phyloP scores from a whole-genome alignment of 1,140 invertebrate genomes.

The Listronotus bonariensis region DNA sequence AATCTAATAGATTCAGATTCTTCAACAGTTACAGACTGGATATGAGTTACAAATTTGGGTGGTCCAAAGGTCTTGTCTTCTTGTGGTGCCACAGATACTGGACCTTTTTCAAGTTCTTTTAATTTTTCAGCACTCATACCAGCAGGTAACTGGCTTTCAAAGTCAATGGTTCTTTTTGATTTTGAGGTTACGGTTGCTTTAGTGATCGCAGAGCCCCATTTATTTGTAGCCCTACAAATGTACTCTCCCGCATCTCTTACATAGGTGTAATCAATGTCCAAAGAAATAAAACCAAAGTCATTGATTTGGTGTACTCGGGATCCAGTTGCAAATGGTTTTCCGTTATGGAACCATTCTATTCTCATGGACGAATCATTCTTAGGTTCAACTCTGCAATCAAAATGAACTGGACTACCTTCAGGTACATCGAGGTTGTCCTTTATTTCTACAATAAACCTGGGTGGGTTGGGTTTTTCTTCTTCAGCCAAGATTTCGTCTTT shows the following conservation, averaged over 20 bases:
- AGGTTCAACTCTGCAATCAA: slow-evolving; percentile 89
- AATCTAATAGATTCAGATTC: slow-evolving; percentile 93
- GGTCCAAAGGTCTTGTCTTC: slow-evolving; percentile 71
- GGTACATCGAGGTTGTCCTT: slow-evolving; percentile 81
- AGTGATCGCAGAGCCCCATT: slow-evolving; percentile 82
- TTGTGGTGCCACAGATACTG: slow-evolving; percentile 68
- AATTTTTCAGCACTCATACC: slow-evolving; percentile 92
- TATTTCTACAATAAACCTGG: slow-evolving; percentile 82
- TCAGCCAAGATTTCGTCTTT: slow-evolving; percentile 77
- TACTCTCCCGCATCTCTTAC: slow-evolving; percentile 85
- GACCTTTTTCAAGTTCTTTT: slow-evolving; percentile 88
- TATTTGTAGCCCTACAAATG: slow-evolving; percentile 82
- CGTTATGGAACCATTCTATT: slow-evolving; percentile 94
- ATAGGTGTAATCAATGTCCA: slow-evolving; percentile 87
- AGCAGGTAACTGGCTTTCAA: slow-evolving; percentile 89
- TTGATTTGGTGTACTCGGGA: slow-evolving; percentile 89
- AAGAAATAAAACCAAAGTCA: slow-evolving; percentile 90
- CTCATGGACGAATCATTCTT: slow-evolving; percentile 84
- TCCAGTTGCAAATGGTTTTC: slow-evolving; percentile 83
- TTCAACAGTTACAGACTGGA: slow-evolving; percentile 77
- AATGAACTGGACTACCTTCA: slow-evolving; percentile 87
- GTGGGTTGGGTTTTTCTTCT: slow-evolving; percentile 85
- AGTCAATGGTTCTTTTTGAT: slow-evolving; percentile 85
- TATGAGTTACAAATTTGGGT: slow-evolving; percentile 86
- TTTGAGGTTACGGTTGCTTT: slow-evolving; percentile 82